Evolutionary conservation across 2,113 vertebrate species (phyloP).

Genomic region (Puntigrus tetrazona): DNA sequence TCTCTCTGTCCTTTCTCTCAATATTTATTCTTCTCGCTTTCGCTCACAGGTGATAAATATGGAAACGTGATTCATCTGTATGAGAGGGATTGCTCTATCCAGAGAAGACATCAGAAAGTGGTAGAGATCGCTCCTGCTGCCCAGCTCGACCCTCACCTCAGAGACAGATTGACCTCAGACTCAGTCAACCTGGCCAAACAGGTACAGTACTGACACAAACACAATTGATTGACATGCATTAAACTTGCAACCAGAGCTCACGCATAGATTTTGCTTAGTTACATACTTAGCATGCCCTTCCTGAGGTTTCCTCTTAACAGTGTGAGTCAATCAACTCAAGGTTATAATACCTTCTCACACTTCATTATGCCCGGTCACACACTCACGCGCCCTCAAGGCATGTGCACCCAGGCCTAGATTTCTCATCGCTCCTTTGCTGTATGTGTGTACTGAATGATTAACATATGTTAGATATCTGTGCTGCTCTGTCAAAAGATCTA

Average conservation of each 20-base stretch:
- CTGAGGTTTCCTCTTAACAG: not conserved
- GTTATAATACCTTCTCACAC: slow-evolving; percentile 1
- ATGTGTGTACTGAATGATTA: slow-evolving; percentile 16
- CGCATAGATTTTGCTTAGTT: not conserved
- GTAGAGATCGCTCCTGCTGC: slow-evolving; percentile 79
- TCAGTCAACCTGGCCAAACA: slow-evolving; percentile 78
- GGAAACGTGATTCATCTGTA: slow-evolving; percentile 90
- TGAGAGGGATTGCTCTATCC: slow-evolving; percentile 93
- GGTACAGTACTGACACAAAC: slow-evolving; percentile 58
- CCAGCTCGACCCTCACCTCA: slow-evolving; percentile 72
- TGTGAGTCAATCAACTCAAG: slow-evolving; percentile 8
- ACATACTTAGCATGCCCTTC: not conserved
- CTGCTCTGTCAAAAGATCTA: not conserved
- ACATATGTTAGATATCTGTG: not conserved
- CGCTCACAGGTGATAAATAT: slow-evolving; percentile 83
- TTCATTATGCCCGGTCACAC: slow-evolving; percentile 5
- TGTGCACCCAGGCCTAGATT: not conserved
- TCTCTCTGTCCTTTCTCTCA: not conserved
- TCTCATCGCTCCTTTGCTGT: not conserved
- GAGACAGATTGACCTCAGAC: slow-evolving; percentile 74
- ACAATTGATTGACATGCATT: not conserved
- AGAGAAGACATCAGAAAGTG: slow-evolving; percentile 89
- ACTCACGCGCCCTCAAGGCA: not conserved
- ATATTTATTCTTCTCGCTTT: not conserved
- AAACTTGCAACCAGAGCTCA: not conserved